phyloP scores from a whole-genome alignment of 2,113 vertebrate genomes.

The Aramus guarauna region DNA sequence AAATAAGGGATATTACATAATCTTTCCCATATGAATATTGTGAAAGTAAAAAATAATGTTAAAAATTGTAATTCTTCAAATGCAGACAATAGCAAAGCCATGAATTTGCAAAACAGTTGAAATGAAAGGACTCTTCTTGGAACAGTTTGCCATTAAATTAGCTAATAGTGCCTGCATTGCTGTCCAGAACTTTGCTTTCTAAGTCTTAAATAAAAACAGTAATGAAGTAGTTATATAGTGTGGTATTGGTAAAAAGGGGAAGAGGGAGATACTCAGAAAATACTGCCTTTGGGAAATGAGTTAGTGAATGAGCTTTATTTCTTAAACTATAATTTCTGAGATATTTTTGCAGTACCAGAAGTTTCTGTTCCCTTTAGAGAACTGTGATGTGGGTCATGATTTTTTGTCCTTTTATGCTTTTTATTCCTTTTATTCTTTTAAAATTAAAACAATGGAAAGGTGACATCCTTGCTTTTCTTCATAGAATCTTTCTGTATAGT shows the following conservation, averaged over 20 bases:
- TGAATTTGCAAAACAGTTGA: neutral
- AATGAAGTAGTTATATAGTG: neutral
- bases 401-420: neutral
- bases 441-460: neutral
- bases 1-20: neutral
- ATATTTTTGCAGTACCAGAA: neutral
- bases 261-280: neutral
- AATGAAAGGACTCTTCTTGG: neutral
- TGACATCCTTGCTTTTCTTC: neutral
- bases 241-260: neutral
- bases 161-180: neutral
- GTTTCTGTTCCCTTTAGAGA: neutral
- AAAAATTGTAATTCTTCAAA: neutral
- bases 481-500: accelerated
- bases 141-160: neutral
- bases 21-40: neutral
- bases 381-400: neutral
- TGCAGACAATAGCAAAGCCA: neutral
- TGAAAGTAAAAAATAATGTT: neutral
- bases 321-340: neutral
- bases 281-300: neutral
- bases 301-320: neutral
- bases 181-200: neutral
- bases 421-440: neutral
- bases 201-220: neutral